Percentiles rank a stretch among this genome's conserved stretches.
Evolutionary conservation across 2,888 invertebrate species (phyloP).

Genomic region (Bedellia somnulentella): DNA sequence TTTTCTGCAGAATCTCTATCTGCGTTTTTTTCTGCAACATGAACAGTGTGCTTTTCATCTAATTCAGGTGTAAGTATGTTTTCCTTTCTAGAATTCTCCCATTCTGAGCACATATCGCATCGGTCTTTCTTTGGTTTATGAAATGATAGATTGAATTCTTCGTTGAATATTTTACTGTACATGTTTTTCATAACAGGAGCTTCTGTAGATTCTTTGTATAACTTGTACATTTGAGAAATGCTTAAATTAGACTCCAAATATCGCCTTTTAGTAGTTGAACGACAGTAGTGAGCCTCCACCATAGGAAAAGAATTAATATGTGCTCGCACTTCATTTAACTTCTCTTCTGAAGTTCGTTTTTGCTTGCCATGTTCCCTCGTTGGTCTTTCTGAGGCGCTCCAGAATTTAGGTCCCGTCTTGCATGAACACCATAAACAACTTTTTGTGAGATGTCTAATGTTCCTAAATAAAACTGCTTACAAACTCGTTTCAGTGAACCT

Average conservation of each 20-base stretch:
- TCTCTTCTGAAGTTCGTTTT: conserved; percentile 1
- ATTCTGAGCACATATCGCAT: conserved; percentile 8
- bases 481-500: conserved; percentile 5
- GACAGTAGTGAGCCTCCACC: conserved; percentile 9
- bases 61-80: neutral
- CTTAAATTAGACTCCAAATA: conserved; percentile 8
- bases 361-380: conserved; percentile 3
- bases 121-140: conserved; percentile 8
- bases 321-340: conserved; percentile 4
- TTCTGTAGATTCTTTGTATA: conserved; percentile 4
- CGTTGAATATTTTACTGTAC: conserved; percentile 8
- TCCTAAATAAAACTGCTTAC: conserved; percentile 7
- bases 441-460: conserved; percentile 8
- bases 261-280: conserved; percentile 5
- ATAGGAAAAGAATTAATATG: conserved; percentile 9
- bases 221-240: conserved; percentile 8
- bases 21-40: conserved; percentile 3
- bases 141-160: conserved; percentile 7
- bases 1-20: conserved; percentile 3
- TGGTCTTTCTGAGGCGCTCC: conserved; percentile 1
- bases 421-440: conserved; percentile 6
- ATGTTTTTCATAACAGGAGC: conserved; percentile 6
- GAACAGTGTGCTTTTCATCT: conserved; percentile 2
- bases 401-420: conserved; percentile 2
- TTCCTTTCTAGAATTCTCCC: conserved; percentile 3